phyloP scores from a whole-genome alignment of 2,888 invertebrate genomes.

The Oscheius sp. region DNA sequence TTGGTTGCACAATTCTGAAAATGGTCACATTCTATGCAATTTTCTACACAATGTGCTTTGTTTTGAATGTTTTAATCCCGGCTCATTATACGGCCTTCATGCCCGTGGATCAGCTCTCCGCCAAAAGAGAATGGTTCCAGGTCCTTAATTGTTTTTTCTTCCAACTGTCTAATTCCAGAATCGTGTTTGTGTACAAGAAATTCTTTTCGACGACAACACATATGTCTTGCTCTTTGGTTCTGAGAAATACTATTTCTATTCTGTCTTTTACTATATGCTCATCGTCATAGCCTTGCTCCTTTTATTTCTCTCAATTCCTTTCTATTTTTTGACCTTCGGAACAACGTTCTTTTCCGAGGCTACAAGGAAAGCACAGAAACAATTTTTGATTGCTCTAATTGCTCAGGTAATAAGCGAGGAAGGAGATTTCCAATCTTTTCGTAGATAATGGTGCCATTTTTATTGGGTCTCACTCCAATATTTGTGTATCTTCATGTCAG shows the following conservation, averaged over 20 bases:
- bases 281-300: background rate
- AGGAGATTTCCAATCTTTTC: too few species aligned
- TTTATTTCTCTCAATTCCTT: background rate
- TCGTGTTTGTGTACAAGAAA: background rate
- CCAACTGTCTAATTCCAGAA: slow-evolving; percentile 13
- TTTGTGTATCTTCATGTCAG: slow-evolving; percentile 15
- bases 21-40: background rate
- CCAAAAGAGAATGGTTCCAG: slow-evolving; percentile 14
- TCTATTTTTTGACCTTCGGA: background rate
- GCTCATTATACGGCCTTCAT: slow-evolving; percentile 11
- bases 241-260: slow-evolving; percentile 21
- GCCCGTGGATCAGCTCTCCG: background rate
- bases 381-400: background rate
- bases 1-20: too few species aligned
- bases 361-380: background rate
- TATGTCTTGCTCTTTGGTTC: slow-evolving; percentile 3
- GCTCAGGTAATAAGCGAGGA: background rate
- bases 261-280: slow-evolving; percentile 14
- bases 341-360: background rate
- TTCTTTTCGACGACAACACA: slow-evolving; percentile 14
- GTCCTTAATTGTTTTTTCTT: too few species aligned
- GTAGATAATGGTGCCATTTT: slow-evolving; percentile 2
- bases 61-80: background rate
- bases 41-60: background rate
- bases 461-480: background rate